phyloP scores from a whole-genome alignment of 1,140 invertebrate genomes.

The Caerostris extrusa region DNA sequence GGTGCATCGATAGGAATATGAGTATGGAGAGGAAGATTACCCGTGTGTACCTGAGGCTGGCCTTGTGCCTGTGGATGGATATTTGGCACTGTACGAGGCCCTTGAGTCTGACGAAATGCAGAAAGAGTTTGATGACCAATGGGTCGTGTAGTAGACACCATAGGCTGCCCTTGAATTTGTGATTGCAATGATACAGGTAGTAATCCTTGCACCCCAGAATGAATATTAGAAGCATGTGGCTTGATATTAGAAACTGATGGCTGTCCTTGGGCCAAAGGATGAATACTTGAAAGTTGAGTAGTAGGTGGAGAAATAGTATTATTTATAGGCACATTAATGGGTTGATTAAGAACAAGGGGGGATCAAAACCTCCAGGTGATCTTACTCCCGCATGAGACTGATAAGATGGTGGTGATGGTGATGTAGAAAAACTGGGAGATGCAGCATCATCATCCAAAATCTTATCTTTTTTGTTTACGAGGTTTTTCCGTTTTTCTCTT shows the following conservation, averaged over 20 bases:
- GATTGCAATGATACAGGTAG: slow-evolving; percentile 72
- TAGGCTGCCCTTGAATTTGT: slow-evolving; percentile 74
- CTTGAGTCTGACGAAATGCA: slow-evolving; percentile 66
- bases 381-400: slow-evolving; percentile 62
- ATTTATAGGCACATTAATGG: slow-evolving; percentile 75
- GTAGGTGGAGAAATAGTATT: slow-evolving; percentile 68
- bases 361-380: slow-evolving; percentile 74
- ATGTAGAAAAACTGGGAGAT: slow-evolving; percentile 63
- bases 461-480: slow-evolving; percentile 78
- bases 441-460: slow-evolving; percentile 67
- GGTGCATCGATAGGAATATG: slow-evolving; percentile 73
- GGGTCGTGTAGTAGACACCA: slow-evolving; percentile 65
- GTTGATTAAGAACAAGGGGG: slow-evolving; percentile 68
- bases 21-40: slow-evolving; percentile 74
- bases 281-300: slow-evolving; percentile 64
- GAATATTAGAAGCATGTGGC: slow-evolving; percentile 69
- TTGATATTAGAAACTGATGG: slow-evolving; percentile 61
- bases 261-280: slow-evolving; percentile 72
- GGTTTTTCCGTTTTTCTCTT: slow-evolving; percentile 78
- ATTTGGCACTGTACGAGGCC: slow-evolving; percentile 71
- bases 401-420: slow-evolving; percentile 68
- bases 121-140: slow-evolving; percentile 55
- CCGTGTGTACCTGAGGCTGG: slow-evolving; percentile 77
- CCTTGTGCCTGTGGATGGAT: slow-evolving; percentile 78
- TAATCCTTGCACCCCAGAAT: slow-evolving; percentile 66